Evolutionary conservation across 2,797 vertebrate genomes (phyloP).

Genomic region (Stomatorhinus walkeri): DNA sequence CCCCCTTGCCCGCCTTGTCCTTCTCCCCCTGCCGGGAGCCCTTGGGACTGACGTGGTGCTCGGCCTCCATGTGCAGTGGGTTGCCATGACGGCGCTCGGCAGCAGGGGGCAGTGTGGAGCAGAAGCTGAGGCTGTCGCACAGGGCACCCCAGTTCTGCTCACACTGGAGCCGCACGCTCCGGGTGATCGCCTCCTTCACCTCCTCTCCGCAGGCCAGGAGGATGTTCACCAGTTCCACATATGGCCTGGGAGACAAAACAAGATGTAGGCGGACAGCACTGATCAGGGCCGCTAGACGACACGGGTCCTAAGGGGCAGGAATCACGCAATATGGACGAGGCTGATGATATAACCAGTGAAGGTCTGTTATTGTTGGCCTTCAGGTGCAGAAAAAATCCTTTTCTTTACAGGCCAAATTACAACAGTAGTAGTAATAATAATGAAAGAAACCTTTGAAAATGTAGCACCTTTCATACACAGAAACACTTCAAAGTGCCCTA

Average conservation of each 20-base stretch:
- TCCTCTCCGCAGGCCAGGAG: constrained; percentile 89
- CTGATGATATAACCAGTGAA: not conserved
- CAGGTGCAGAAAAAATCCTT: not conserved
- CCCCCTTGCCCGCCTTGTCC: constrained; percentile 71
- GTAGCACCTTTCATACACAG: not conserved
- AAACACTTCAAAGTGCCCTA: not conserved
- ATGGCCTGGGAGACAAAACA: constrained; percentile 58
- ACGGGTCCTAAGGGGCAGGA: not conserved
- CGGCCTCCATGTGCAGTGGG: constrained; percentile 56
- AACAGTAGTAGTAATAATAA: not conserved
- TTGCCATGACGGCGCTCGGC: constrained; percentile 45
- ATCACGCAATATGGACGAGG: not conserved
- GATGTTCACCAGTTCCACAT: constrained; percentile 92
- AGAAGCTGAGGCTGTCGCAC: constrained; percentile 92
- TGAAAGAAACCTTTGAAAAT: not conserved
- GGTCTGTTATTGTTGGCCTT: not conserved
- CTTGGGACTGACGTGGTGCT: constrained; percentile 44
- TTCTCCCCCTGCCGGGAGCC: constrained; percentile 61
- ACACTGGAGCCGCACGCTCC: constrained; percentile 84
- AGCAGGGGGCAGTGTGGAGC: constrained; percentile 60
- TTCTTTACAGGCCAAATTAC: not conserved
- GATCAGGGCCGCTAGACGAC: not conserved
- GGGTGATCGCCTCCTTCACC: constrained; percentile 85
- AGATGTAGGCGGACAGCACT: constrained; percentile 30
- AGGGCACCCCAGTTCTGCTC: constrained; percentile 94